Base-by-base conservation (phyloP, 92 coral and sea anemone species). In the Muricea muricata region DNA sequence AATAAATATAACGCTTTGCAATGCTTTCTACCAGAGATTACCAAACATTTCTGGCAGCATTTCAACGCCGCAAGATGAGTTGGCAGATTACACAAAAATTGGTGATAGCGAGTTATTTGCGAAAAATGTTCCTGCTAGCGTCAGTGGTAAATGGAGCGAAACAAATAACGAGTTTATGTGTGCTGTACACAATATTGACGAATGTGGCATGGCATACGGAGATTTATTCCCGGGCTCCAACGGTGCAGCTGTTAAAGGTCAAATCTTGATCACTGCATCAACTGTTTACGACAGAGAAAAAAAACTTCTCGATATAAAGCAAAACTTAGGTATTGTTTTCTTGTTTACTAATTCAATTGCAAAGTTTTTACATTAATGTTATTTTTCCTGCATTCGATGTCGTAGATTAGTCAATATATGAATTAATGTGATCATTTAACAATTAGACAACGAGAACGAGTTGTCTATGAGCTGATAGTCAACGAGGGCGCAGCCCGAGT, bases 111-210 rank as follows among this genome's bases (percentile, higher is more conserved):
- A n/a, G n/a, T n/a, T 74, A 48, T 21, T 74, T 74, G n/a, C 0
- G 61, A 41, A 24, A 14, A 33, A 74, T 47, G 31, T 1, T 50
- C 28, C 80, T 42, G 60, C 63, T 14, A 25, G 23, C 31, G 4
- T 74, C 2, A 39, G 80, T 37, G 46, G 80, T 10, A 18, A 50
- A 50, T 74, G 80, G 80, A 74, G 29, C 32, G 20, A 55, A 17
- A 74, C 61, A 0, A 48, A 63, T 41, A 6, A 18, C 2, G 26
- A 46, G 80, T 74, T 74, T 15, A 47, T 47, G n/a, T 74, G 80
- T 25, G 80, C 80, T 7, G 41, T 74, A 20, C 80, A 48, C 48
- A 39, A 71, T 39, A 18, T 74, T 15, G 31, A 74, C n/a, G 61
- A 26, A 18, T 74, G 80, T 29, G 1, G 10, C 0, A 15, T 60